Base-by-base conservation (phyloP, 2,113 vertebrate species). In the Ammospiza nelsoni region DNA sequence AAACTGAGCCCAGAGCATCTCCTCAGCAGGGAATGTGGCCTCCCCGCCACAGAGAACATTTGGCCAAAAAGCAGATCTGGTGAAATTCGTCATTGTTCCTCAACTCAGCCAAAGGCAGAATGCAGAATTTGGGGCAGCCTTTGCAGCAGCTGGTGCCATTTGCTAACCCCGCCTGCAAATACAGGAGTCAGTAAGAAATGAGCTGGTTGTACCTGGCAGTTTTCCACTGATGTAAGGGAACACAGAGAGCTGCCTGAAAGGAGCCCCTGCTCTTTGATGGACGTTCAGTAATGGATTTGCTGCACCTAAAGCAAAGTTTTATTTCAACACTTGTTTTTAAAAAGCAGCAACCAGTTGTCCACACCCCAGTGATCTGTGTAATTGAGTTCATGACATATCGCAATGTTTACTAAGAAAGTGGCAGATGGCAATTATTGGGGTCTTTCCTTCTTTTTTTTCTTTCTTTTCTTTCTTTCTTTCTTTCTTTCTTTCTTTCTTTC, bases 201-300 rank as follows among this genome's bases (percentile, higher is more conserved):
- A 94, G 67, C 17, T 63, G 15, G 51, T 25, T 67, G 55, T 46
- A 58, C 55, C 59, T 59, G 18, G 87, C 79, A 61, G 29, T 54
- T 87, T 94, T 85, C 95, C 28, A 5, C 76, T 96, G 95, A 96
- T 41, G 39, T 84, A 67, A 93, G 62, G 80, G 92, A 94, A 85
- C 94, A 90, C 1, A 20, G 79, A 51, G 46, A 65, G 85, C 83
- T 86, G 65, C 39, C 76, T 86, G 65, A 57, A 81, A 67, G 6
- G 31, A 96, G 61, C 52, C 76, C 0, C 0, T 37, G 52, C 57
- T 57, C 75, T 81, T 22, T 84, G 92, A 81, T 0, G 11, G 84
- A 44, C n/a, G 14, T 25, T 49, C 79, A 65, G 68, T 94, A 95
- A 94, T 87, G 93, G 88, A 77, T 77, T 71, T 86, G 87, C 87